Evolutionary conservation across 1,140 invertebrate genomes (phyloP), one percentile per base, ranked within the genome.

Genomic region (Macrostomum lignano): DNA sequence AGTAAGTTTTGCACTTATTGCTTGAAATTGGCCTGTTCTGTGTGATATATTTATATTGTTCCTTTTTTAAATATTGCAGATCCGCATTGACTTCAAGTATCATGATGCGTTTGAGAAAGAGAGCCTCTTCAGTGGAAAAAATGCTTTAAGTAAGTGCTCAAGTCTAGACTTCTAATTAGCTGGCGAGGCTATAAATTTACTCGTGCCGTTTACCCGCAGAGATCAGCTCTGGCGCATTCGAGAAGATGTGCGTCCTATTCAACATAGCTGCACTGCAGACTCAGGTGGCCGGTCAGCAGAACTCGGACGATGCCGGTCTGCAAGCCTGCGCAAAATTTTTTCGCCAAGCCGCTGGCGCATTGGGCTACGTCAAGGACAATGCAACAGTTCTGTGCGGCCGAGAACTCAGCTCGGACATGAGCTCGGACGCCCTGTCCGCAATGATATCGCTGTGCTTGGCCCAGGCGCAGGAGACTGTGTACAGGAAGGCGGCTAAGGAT

Each of bases 41-140:
- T n/a, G n/a, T n/a, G n/a, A n/a, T n/a, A n/a, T n/a, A n/a, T n/a
- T n/a, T n/a, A n/a, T n/a, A n/a, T n/a, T n/a, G n/a, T n/a, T n/a
- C n/a, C n/a, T n/a, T n/a, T n/a, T n/a, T n/a, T n/a, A n/a, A n/a
- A n/a, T n/a, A n/a, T n/a, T n/a, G n/a, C n/a, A n/a, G n/a, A n/a
- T n/a, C n/a, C n/a, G n/a, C 30, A 44, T 58, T 9, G 46, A 78
- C 19, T 98, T 98, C 48, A 96, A 94, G 54, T 98, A 88, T 86
- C 88, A 88, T 57, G 84, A 96, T 72, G 86, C 88, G 2, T 96
- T 98, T 60, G 81, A 91, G 51, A 79, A 78, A 49, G 77, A 77
- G 25, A 74, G 74, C 4, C 67, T 94, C 40, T 91, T 96, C 63
- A 75, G 75, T 36, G 75, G 74, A 34, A 71, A 74, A 54, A 73